Evolutionary conservation across 2,113 vertebrate species (phyloP).

Genomic region (Megatriorchis doriae): DNA sequence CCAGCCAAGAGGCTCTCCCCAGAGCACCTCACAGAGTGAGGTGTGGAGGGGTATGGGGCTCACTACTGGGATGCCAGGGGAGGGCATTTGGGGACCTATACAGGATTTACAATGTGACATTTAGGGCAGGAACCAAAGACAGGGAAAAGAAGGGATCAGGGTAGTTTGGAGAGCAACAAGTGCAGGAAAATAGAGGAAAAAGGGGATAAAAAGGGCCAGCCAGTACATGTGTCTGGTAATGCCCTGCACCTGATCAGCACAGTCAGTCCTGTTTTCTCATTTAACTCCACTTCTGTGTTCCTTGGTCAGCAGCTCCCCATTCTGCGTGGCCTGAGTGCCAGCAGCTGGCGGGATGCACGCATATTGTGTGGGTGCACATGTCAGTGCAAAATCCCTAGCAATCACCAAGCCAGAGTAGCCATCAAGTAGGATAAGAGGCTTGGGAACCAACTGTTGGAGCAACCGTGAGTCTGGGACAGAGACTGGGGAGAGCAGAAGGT

Average conservation of each 20-base stretch:
- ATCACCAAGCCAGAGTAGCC: background rate
- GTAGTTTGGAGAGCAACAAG: background rate
- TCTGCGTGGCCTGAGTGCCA: background rate
- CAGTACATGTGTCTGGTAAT: background rate
- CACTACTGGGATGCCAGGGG: background rate
- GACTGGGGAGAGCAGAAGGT: background rate
- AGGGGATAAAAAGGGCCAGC: background rate
- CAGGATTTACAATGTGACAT: background rate
- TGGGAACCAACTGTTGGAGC: background rate
- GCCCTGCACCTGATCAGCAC: background rate
- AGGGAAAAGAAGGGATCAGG: background rate
- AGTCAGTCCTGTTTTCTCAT: background rate
- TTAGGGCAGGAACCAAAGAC: background rate
- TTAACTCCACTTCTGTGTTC: background rate
- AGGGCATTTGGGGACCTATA: background rate
- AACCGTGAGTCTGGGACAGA: background rate
- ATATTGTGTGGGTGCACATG: background rate
- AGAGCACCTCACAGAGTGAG: background rate
- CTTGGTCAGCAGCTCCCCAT: background rate
- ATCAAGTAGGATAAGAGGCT: background rate
- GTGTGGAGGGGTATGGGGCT: background rate
- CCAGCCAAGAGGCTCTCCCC: rapidly evolving
- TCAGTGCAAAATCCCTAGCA: background rate
- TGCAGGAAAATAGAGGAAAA: background rate
- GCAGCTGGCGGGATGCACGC: background rate